Conservation (phyloP, 2,797 vertebrate genomes). For the Buphagus erythrorhynchus region DNA sequence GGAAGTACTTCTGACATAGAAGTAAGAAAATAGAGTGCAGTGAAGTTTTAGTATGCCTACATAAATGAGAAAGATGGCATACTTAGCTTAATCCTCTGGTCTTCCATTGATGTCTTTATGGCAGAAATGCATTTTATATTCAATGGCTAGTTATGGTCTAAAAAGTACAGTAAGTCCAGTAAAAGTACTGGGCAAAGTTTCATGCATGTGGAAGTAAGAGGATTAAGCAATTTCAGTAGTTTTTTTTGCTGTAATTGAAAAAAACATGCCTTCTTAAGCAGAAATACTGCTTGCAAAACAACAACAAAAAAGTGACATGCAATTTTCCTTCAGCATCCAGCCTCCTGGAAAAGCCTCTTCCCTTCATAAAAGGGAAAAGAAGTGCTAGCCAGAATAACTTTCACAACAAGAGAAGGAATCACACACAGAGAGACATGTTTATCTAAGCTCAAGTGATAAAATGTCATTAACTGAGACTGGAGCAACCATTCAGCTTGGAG, state of each 20-base stretch:
- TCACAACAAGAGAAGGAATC: not conserved
- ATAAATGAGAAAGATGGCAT: not conserved
- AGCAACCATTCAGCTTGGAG: not conserved
- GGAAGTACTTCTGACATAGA: not conserved
- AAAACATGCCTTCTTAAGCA: not conserved
- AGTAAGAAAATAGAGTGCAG: not conserved
- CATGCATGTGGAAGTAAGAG: not conserved
- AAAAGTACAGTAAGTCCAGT: not conserved
- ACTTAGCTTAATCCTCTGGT: not conserved
- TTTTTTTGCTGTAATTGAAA: not conserved
- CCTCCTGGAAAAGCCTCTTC: not conserved
- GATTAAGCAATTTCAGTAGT: not conserved
- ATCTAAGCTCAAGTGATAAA: not conserved
- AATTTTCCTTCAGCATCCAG: not conserved
- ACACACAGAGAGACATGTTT: not conserved
- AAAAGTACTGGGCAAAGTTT: not conserved
- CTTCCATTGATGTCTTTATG: not conserved
- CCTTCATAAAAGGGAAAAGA: not conserved
- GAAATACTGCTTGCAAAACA: not conserved
- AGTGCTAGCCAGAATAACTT: not conserved
- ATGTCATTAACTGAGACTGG: not conserved
- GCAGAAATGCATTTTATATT: not conserved
- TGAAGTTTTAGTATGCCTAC: not conserved
- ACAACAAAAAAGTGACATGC: not conserved
- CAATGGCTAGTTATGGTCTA: not conserved